A percentile compares a stretch with the other conserved stretches of the same genome.
Evolutionary conservation across 2,888 invertebrate species (phyloP).

Genomic region (Oxytorus armatus): DNA sequence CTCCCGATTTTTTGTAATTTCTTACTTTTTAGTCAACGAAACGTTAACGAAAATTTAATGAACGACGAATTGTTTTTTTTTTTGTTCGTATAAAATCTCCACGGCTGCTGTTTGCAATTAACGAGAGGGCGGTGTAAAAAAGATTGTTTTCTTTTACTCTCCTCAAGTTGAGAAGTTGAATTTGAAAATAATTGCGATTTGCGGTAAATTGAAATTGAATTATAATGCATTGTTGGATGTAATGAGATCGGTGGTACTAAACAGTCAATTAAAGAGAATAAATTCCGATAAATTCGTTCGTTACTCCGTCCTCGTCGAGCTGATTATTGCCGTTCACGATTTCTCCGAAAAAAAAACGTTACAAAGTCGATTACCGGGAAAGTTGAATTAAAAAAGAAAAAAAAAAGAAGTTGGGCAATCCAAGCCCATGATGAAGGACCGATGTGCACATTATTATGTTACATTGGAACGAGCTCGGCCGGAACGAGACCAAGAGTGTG

Average conservation of each 20-base stretch:
- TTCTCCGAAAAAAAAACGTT: neutral
- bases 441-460: slow-evolving; percentile 27
- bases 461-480: neutral
- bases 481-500: slow-evolving; percentile 7
- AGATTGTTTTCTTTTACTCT: neutral
- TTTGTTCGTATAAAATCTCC: neutral
- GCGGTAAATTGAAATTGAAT: neutral
- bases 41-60: slow-evolving; percentile 26
- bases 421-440: slow-evolving; percentile 1
- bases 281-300: slow-evolving; percentile 1
- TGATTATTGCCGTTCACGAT: neutral
- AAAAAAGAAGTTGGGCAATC: neutral
- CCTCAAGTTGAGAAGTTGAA: too few relatives aligned
- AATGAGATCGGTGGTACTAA: neutral
- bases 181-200: neutral
- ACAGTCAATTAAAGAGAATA: slow-evolving; percentile 15
- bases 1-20: neutral
- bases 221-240: neutral
- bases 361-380: slow-evolving; percentile 7
- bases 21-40: neutral
- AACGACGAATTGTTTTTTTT: slow-evolving; percentile 4
- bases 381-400: neutral
- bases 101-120: neutral
- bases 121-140: neutral
- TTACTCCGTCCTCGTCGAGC: slow-evolving; percentile 4